phyloP scores from a whole-genome alignment of 2,888 invertebrate species.

The Lissocephala sabroskyi region DNA sequence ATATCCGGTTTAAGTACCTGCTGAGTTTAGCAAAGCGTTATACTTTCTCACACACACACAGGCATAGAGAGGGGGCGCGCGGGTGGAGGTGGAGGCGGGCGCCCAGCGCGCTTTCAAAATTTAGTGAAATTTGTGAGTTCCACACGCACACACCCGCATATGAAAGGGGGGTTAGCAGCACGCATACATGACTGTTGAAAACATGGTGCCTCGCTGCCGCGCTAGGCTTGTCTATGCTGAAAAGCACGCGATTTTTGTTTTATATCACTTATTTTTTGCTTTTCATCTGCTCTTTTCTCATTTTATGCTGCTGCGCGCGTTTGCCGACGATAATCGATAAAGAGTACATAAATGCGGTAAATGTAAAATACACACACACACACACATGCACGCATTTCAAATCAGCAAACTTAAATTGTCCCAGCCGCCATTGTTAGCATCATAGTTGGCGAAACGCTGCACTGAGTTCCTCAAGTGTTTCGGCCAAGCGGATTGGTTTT shows the following conservation, averaged over 20 bases:
- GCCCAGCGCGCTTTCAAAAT: conserved; percentile 53
- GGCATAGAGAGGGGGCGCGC: background rate
- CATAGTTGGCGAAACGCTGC: too few species aligned
- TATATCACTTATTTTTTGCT: conserved; percentile 21
- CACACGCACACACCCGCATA: background rate
- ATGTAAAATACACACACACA: conserved; percentile 16
- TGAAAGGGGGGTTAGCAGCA: too few species aligned
- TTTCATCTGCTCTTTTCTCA: conserved; percentile 27
- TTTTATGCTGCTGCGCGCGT: conserved; percentile 25
- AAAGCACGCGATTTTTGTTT: conserved; percentile 45
- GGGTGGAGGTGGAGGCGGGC: background rate
- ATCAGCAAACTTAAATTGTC: conserved; percentile 29
- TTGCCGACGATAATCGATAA: conserved; percentile 57
- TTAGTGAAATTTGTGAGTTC: conserved; percentile 45
- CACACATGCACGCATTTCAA: conserved; percentile 6
- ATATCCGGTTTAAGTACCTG: conserved; percentile 51
- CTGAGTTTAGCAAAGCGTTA: conserved; percentile 31
- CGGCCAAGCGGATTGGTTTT: too few species aligned
- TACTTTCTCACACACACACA: background rate
- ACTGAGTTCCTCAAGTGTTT: too few species aligned
- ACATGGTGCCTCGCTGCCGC: conserved; percentile 1
- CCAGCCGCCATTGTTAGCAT: background rate
- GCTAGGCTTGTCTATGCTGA: conserved; percentile 10
- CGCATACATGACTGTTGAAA: conserved; percentile 1
- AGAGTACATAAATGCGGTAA: conserved; percentile 31